These are phyloP conservation scores for Stenodera caucasica DNA, from an alignment of 2,888 invertebrate genomes.

Conservation along the genomic window DNA sequence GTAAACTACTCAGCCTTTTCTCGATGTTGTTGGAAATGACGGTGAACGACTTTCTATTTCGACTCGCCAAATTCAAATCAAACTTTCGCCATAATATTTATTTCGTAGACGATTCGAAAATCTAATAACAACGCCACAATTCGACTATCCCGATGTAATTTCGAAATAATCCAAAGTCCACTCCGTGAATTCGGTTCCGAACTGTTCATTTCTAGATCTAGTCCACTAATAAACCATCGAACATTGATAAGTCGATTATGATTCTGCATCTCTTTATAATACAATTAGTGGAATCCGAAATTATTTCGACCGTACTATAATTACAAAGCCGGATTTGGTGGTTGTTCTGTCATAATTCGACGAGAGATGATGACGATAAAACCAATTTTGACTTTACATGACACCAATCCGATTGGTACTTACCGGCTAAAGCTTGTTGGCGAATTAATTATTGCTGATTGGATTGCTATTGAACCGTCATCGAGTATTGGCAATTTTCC, in stretches of 20 bases:
- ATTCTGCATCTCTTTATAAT: background rate
- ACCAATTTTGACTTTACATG: background rate
- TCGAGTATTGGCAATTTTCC: too few relatives aligned
- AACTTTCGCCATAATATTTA: too few relatives aligned
- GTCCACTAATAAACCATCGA: background rate
- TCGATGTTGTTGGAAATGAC: background rate
- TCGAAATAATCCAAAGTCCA: background rate
- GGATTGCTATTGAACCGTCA: background rate
- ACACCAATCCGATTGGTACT: slow-evolving; percentile 2
- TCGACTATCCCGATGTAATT: too few relatives aligned
- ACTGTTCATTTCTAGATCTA: background rate
- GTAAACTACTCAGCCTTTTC: background rate
- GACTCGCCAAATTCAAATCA: background rate
- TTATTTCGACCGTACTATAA: background rate
- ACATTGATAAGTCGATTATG: background rate
- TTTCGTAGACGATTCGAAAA: too few relatives aligned
- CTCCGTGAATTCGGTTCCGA: background rate
- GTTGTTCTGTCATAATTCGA: slow-evolving; percentile 2
- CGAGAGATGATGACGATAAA: background rate
- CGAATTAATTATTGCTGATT: background rate
- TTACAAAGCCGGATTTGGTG: background rate
- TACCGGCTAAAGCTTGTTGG: background rate
- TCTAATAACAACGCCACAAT: too few relatives aligned
- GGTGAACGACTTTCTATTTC: background rate
- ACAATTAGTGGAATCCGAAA: background rate